Conservation (phyloP, 2,113 vertebrate species). For the Egretta garzetta region DNA sequence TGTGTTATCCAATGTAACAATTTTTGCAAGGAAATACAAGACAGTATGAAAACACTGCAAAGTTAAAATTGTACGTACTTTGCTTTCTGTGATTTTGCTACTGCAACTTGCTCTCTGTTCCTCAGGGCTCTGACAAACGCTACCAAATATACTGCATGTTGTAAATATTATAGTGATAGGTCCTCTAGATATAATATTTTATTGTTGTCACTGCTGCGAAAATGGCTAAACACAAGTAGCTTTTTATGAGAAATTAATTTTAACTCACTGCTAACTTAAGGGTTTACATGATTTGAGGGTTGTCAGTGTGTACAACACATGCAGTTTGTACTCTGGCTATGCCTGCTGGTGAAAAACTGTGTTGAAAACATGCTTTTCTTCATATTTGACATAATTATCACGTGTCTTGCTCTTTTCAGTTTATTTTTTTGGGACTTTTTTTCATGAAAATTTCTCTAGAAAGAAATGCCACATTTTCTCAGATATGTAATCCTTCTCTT, state of each 20-base stretch:
- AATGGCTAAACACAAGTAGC: neutral
- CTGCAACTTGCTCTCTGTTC: neutral
- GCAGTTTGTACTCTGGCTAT: neutral
- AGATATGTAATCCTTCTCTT: neutral
- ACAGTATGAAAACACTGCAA: neutral
- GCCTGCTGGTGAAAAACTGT: neutral
- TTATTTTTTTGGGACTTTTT: neutral
- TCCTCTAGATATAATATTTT: neutral
- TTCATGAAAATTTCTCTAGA: neutral
- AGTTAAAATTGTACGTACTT: neutral
- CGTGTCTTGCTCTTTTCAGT: neutral
- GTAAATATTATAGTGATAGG: neutral
- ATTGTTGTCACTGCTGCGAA: neutral
- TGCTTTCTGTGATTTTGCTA: neutral
- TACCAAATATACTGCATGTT: neutral
- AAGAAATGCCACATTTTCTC: neutral
- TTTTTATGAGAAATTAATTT: neutral
- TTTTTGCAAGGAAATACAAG: neutral
- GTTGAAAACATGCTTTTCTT: neutral
- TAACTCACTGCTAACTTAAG: neutral
- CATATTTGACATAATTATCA: neutral
- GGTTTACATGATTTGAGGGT: neutral
- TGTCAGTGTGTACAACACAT: rapidly evolving
- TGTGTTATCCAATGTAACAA: neutral
- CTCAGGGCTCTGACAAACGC: neutral